Evolutionary conservation across 2,888 invertebrate species (phyloP).

Genomic region (Cristatella mucedo): DNA sequence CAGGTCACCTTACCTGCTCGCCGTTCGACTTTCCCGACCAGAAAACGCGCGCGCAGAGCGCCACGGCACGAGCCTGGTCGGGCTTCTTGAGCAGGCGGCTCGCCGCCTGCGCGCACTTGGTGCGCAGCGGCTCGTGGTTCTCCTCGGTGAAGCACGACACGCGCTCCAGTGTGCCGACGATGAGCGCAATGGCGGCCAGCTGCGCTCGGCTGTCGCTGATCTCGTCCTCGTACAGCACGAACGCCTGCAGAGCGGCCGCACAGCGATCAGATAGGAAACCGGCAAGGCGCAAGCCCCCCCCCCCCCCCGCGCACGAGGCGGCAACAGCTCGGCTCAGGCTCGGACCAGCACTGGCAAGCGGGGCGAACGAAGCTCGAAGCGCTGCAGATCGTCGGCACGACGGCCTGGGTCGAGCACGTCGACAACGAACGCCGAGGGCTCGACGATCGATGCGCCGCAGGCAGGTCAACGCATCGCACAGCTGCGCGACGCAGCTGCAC

Average conservation of each 20-base stretch:
- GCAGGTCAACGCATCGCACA: too few relatives aligned
- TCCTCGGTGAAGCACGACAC: slow-evolving; percentile 87
- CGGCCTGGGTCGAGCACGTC: too few relatives aligned
- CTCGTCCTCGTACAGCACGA: slow-evolving; percentile 93
- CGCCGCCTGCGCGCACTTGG: slow-evolving; percentile 86
- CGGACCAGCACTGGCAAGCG: too few relatives aligned
- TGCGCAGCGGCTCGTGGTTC: slow-evolving; percentile 85
- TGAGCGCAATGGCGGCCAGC: slow-evolving; percentile 79
- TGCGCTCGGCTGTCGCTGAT: slow-evolving; percentile 90
- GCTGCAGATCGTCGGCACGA: too few relatives aligned
- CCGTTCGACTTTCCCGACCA: slow-evolving; percentile 58
- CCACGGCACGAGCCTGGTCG: slow-evolving; percentile 89
- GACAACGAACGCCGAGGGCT: too few relatives aligned
- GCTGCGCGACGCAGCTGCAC: too few relatives aligned
- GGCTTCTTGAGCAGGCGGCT: slow-evolving; percentile 90
- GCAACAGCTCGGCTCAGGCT: too few relatives aligned
- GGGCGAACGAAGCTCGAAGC: too few relatives aligned
- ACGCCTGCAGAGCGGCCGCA: slow-evolving; percentile 61
- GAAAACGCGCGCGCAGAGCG: slow-evolving; percentile 83
- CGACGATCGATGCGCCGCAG: too few relatives aligned
- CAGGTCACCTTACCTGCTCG: slow-evolving; percentile 18
- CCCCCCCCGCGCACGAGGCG: too few relatives aligned
- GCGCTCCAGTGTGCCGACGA: slow-evolving; percentile 85
- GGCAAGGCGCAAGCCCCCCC: too few relatives aligned
- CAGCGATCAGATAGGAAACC: too few relatives aligned